Percentiles rank a stretch among this genome's conserved stretches.
These are phyloP conservation scores for Diploptera punctata DNA, from an alignment of 2,888 invertebrate genomes.

Conservation along the genomic window DNA sequence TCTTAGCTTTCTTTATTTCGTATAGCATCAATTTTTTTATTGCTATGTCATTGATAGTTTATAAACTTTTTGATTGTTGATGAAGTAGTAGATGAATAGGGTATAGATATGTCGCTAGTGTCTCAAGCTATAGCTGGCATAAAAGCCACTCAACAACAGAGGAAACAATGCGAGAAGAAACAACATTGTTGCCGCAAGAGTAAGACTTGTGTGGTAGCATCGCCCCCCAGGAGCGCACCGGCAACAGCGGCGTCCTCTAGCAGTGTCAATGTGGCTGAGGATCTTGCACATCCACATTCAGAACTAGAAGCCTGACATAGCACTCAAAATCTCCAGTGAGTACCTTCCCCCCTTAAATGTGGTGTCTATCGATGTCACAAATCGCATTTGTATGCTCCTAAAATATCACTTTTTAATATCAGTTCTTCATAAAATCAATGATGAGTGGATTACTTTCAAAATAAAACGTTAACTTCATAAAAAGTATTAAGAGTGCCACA, in stretches of 20 bases:
- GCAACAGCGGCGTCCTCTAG: neutral
- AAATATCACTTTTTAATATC: too few relatives aligned
- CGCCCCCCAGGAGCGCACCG: slow-evolving; percentile 1
- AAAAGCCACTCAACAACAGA: slow-evolving; percentile 22
- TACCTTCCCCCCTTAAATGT: neutral
- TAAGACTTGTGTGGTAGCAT: neutral
- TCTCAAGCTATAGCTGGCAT: slow-evolving; percentile 64
- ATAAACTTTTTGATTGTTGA: too few relatives aligned
- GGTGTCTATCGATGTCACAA: neutral
- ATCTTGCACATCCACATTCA: neutral
- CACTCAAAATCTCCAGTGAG: slow-evolving; percentile 36
- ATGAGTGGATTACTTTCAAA: too few relatives aligned
- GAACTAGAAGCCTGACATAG: slow-evolving; percentile 36
- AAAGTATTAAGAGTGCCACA: too few relatives aligned
- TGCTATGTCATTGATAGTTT: too few relatives aligned
- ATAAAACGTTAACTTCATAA: too few relatives aligned
- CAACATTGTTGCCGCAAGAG: slow-evolving; percentile 37
- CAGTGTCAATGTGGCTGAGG: neutral
- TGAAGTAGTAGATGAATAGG: too few relatives aligned
- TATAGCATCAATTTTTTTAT: neutral
- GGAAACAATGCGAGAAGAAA: slow-evolving; percentile 36
- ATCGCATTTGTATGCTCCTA: neutral
- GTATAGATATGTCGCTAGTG: slow-evolving; percentile 61
- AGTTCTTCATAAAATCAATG: too few relatives aligned
- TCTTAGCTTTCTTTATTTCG: neutral